phyloP scores from a whole-genome alignment of 2,888 invertebrate species.

The Calameuta filiformis region DNA sequence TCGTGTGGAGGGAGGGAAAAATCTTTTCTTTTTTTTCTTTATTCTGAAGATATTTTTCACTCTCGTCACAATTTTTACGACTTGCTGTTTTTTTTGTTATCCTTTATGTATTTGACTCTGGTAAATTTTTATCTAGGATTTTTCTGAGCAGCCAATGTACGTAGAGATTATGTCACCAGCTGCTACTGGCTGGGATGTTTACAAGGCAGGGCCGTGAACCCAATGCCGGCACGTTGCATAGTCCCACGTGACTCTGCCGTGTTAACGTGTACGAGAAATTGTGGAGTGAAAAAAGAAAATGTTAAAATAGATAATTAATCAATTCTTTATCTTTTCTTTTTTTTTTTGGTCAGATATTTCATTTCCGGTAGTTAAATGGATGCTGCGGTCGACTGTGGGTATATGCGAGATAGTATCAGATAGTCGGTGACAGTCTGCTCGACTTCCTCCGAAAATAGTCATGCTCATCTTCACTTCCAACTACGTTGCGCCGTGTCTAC shows the following conservation, averaged over 20 bases:
- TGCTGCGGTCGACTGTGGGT: too few species aligned
- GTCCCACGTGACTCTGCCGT: constrained; percentile 42
- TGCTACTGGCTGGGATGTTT: neutral
- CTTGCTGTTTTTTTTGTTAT: neutral
- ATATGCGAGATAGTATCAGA: neutral
- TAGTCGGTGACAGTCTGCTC: neutral
- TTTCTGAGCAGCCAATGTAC: neutral
- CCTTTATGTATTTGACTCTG: rapidly evolving
- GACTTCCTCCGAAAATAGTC: neutral
- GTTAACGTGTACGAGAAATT: neutral
- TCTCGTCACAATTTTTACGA: neutral
- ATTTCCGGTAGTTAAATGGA: neutral
- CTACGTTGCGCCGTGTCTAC: neutral
- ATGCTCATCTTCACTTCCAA: neutral
- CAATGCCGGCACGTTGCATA: constrained; percentile 48
- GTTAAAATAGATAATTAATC: neutral
- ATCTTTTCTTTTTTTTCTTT: neutral
- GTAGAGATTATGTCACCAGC: neutral
- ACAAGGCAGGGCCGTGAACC: constrained; percentile 51
- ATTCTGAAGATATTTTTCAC: neutral
- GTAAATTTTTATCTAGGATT: neutral
- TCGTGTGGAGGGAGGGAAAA: neutral
- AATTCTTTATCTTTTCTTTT: neutral
- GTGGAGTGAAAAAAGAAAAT: neutral
- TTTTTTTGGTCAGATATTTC: neutral